A percentile compares a stretch with the other conserved stretches of the same genome.
phyloP scores from a whole-genome alignment of 2,888 invertebrate genomes.

The Lithosia quadra region DNA sequence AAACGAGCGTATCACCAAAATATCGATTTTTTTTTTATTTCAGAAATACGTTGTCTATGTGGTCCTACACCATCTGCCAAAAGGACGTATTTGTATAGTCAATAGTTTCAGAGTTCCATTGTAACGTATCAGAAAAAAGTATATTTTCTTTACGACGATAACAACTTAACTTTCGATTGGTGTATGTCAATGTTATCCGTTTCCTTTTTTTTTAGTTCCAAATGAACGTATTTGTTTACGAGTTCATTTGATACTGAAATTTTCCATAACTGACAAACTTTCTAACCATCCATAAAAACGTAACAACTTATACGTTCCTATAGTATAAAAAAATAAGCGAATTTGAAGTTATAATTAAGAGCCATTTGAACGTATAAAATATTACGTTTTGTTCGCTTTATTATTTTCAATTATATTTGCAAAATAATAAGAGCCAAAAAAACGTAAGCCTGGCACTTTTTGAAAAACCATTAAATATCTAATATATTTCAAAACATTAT shows the following conservation, averaged over 20 bases:
- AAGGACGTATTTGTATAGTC: background rate
- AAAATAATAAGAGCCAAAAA: background rate
- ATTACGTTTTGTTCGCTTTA: too few species aligned
- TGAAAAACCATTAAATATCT: background rate
- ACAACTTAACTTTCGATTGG: background rate
- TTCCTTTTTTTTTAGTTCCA: background rate
- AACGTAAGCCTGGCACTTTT: background rate
- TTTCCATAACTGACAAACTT: too few species aligned
- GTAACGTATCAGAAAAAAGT: background rate
- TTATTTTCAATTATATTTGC: too few species aligned
- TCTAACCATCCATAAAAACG: background rate
- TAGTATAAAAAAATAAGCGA: background rate
- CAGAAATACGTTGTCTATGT: background rate
- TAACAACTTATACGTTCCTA: slow-evolving; percentile 10
- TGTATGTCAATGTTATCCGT: background rate
- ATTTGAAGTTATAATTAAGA: background rate
- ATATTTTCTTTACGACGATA: slow-evolving; percentile 3
- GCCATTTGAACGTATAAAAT: too few species aligned
- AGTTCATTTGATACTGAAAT: background rate
- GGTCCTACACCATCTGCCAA: slow-evolving; percentile 1
- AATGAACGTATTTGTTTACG: background rate
- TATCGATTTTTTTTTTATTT: background rate
- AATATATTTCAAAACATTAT: background rate
- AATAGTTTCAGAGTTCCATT: too few species aligned
- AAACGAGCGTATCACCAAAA: background rate